Evolutionary conservation across 1,140 invertebrate species (phyloP).

Genomic region (Drosophila punjabiensis): DNA sequence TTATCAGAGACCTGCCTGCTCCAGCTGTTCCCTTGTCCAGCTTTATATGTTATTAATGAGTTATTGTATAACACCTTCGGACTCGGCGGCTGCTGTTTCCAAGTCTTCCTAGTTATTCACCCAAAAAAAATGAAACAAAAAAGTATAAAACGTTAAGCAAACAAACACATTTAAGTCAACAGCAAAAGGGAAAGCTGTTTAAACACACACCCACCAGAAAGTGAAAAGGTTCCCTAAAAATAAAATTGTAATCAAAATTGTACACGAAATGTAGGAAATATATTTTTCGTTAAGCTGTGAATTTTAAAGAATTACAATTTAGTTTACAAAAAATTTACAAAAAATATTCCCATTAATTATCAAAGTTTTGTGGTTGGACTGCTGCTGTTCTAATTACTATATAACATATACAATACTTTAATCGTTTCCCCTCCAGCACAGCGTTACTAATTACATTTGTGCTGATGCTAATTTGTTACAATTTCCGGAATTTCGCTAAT

Average conservation of each 20-base stretch:
- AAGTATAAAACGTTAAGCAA: conserved; percentile 14
- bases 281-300: neutral
- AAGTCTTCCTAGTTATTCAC: conserved; percentile 46
- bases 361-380: neutral
- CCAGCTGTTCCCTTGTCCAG: conserved; percentile 29
- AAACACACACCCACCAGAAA: conserved; percentile 42
- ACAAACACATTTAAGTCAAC: conserved; percentile 25
- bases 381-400: conserved; percentile 24
- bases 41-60: conserved; percentile 33
- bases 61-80: conserved; percentile 53
- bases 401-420: conserved; percentile 32
- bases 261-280: conserved; percentile 27
- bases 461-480: conserved; percentile 82
- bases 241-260: conserved; percentile 25
- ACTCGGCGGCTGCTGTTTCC: conserved; percentile 30
- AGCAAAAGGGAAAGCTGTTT: conserved; percentile 32
- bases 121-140: conserved; percentile 2
- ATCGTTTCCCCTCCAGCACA: conserved; percentile 40
- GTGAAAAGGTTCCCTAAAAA: conserved; percentile 34
- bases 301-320: neutral
- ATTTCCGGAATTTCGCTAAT: conserved; percentile 84
- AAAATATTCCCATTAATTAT: neutral
- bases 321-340: too few relatives aligned
- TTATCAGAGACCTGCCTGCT: conserved; percentile 15
- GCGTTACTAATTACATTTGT: conserved; percentile 83